phyloP scores from a whole-genome alignment of 2,113 vertebrate genomes.

The Motacilla tschutschensis region DNA sequence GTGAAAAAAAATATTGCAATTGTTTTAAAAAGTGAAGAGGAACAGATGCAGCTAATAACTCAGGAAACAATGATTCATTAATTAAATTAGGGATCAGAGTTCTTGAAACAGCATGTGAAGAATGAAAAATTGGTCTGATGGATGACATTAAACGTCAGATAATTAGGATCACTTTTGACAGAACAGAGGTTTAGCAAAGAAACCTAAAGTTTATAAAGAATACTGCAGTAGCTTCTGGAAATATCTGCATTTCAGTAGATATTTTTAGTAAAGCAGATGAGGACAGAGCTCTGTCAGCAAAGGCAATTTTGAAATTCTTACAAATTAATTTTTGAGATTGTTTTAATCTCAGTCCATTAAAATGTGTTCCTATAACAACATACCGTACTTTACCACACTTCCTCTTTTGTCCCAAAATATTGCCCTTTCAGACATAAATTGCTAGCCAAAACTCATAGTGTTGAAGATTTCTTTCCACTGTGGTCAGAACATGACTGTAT shows the following conservation, averaged over 20 bases:
- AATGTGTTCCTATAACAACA: neutral
- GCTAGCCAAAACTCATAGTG: neutral
- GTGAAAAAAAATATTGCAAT: neutral
- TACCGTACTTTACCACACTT: neutral
- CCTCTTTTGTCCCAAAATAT: neutral
- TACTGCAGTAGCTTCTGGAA: conserved; percentile 13
- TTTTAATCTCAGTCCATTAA: neutral
- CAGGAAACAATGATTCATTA: conserved; percentile 49
- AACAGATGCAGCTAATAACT: conserved; percentile 13
- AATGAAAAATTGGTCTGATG: conserved; percentile 37
- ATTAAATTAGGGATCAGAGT: conserved; percentile 49
- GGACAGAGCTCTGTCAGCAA: neutral
- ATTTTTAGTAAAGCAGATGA: neutral
- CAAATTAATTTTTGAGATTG: neutral
- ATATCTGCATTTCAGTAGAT: neutral
- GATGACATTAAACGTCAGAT: conserved; percentile 5
- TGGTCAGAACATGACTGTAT: neutral
- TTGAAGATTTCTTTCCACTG: neutral
- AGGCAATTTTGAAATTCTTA: neutral
- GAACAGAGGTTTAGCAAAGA: conserved; percentile 31
- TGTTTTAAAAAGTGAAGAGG: neutral
- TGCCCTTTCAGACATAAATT: neutral
- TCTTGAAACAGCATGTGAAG: conserved; percentile 36
- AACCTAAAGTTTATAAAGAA: conserved; percentile 18
- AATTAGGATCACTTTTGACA: conserved; percentile 54